Percentiles rank a stretch among this genome's conserved stretches.
Conservation (phyloP, 2,113 vertebrate genomes). For the Plestiodon gilberti region DNA sequence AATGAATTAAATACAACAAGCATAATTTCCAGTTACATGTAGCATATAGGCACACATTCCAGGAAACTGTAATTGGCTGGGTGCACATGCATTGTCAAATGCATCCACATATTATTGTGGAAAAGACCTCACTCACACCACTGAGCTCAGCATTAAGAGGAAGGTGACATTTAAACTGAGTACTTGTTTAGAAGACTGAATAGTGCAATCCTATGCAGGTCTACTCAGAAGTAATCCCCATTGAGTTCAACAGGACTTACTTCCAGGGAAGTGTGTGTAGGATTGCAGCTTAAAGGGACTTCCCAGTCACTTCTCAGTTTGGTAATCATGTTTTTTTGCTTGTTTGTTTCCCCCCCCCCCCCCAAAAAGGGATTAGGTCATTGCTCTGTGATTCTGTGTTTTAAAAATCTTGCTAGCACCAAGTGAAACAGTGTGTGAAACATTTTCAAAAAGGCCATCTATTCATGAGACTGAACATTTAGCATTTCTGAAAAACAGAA, state of each 20-base stretch:
- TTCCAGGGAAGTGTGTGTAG: too few relatives aligned
- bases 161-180: neutral
- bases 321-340: neutral
- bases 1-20: neutral
- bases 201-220: too few relatives aligned
- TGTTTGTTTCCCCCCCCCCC: neutral
- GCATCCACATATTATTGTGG: neutral
- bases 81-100: neutral
- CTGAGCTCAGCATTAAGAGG: neutral
- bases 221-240: too few relatives aligned
- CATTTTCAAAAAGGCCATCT: neutral
- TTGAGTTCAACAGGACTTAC: too few relatives aligned
- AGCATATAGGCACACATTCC: neutral
- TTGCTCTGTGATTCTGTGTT: neutral
- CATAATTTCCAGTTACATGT: neutral
- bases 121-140: neutral
- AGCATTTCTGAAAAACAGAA: too few relatives aligned
- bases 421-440: neutral
- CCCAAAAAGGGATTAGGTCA: neutral
- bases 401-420: neutral
- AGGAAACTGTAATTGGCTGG: neutral
- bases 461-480: too few relatives aligned
- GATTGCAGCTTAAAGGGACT: too few relatives aligned
- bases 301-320: neutral
- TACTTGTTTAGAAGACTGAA: neutral